Base-by-base conservation (phyloP, 30 jellyfish, hydroid and myxozoan species). In the Chrysaora quinquecirrha region DNA sequence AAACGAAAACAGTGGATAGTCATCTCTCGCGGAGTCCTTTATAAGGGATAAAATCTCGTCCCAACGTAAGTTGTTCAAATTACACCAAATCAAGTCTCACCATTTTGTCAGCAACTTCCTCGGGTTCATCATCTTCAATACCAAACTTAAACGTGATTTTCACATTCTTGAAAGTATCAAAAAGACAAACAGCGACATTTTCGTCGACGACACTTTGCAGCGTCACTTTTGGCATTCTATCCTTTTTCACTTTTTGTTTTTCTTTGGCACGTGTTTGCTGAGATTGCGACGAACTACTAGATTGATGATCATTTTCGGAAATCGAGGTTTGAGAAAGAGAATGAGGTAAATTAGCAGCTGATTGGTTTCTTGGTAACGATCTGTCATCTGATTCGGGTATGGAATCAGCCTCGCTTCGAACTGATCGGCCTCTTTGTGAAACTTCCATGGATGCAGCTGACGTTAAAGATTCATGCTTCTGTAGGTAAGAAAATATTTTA, bases 61-160 rank as follows among this genome's bases (percentile, higher is more conserved):
- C n/a, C n/a, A n/a, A n/a, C n/a, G n/a, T n/a, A n/a, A n/a, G n/a
- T n/a, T n/a, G n/a, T n/a, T n/a, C n/a, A n/a, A n/a, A n/a, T n/a
- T n/a, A n/a, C n/a, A n/a, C n/a, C n/a, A n/a, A n/a, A n/a, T n/a
- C n/a, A n/a, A n/a, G 64, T 24, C 69, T 29, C 35, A 95, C 98
- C 98, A 95, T 89, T 71, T 95, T 89, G 28, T 68, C 98, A 9
- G 98, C 98, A 56, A 95, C 89, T 85, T 95, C 99, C 49, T 95
- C 98, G 0, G 99, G 99, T 28, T 95, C 90, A 70, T 95, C 99
- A 38, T 95, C 99, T 43, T 86, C 89, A 62, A 95, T 75, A 7
- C 99, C 99, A 71, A 95, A 95, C 73, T 90, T 92, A 56, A 95
- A 95, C 7, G 99, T 95, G 73, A 95, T 95, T 30, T 97, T 95